Base-by-base conservation (phyloP, 2,113 vertebrate genomes). In the Anarrhichthys ocellatus region DNA sequence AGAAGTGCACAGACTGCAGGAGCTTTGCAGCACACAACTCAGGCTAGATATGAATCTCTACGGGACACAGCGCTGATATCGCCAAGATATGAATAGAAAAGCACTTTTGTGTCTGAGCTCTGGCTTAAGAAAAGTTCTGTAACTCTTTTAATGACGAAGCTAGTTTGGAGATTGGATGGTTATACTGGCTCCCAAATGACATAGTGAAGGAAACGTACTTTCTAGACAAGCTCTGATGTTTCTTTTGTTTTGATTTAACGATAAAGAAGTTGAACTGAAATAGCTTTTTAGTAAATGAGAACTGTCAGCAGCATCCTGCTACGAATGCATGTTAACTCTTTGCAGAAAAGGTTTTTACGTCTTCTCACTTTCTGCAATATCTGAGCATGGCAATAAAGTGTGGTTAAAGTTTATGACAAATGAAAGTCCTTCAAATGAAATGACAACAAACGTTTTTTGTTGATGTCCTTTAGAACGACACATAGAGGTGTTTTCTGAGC, bases 1-100 rank as follows among this genome's bases (percentile, higher is more conserved):
- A 85, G 75, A 73, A 66, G 67, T 0, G 0, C 65, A 76, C 69
- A 83, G 74, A 68, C 74, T 73, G 59, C 80, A 38, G 81, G 65
- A 79, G 83, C 54, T 84, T 72, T 38, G 61, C 44, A 20, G 27
- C 24, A 20, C 71, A 40, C 63, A n/a, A 69, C 36, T 65, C 61
- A 50, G 50, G 22, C 32, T 40, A 14, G 66, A 86, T 40, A 56
- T 29, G 63, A 58, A 73, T 86, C 73, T 83, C 46, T 18, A 48
- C 22, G 61, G 70, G 75, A 76, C 2, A 10, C 32, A 18, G 61
- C 32, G 29, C 38, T 15, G 69, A 80, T 67, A 66, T 20, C 78
- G 76, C 73, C 14, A 34, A 83, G 78, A 74, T 32, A 56, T 2
- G 8, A 81, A 62, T 42, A 64, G 64, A 61, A 34, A 75, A 52